Base-by-base conservation (phyloP, 2,888 invertebrate genomes). In the Drosophila acutilabella region DNA sequence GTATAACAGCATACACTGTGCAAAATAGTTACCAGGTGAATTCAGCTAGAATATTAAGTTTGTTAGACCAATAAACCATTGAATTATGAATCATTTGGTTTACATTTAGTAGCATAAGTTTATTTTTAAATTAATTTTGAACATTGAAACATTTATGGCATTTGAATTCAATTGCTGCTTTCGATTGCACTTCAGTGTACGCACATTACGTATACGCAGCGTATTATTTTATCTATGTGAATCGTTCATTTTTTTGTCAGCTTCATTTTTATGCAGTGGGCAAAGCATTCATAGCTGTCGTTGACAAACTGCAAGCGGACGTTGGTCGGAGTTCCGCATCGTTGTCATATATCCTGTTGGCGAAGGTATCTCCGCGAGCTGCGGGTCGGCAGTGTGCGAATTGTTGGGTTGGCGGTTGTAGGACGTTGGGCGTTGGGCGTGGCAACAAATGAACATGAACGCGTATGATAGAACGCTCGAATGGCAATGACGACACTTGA, bases 391-490 rank as follows among this genome's bases (percentile, higher is more conserved):
- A 3, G 54, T 1, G 4, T 14, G 8, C 2, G 8, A 8, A 8
- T 8, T 30, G 26, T 30, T 8, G n/a, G 18, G 4, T 4, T 30
- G 2, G 11, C 4, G n/a, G 8, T 30, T n/a, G 23, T 23, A 23
- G 26, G 3, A 8, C 38, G 36, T 20, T 11, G 50, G 3, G 13
- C 38, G 36, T 20, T 11, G 50, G 50, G 33, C 56, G 59, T 20
- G 36, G 56, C 66, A 81, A 88, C 85, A 88, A 83, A 81, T 89
- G 85, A 83, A 89, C 83, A 85, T 66, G 75, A 71, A 47, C 52
- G 65, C 64, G 48, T 75, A 69, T 89, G 83, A 89, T 85, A 67
- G 50, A 83, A 73, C 80, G 61, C 71, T 68, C 60, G 74, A 80
- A 74, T 74, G 74, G 65, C 67, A 72, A 57, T 67, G 88, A 70